These are phyloP conservation scores for Calliphora vicina DNA, from an alignment of 1,140 invertebrate genomes.

Conservation along the genomic window DNA sequence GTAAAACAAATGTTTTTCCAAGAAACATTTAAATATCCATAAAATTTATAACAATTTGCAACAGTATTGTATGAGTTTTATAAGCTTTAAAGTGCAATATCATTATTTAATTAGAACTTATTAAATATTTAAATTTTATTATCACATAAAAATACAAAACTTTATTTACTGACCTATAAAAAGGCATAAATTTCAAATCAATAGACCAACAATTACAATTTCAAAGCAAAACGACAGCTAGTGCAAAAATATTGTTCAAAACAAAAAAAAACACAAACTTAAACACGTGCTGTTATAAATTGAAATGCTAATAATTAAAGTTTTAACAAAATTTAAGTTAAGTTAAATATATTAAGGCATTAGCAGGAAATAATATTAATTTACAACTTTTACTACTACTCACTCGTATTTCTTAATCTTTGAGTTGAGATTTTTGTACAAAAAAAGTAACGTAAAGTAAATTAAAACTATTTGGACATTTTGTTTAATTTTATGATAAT, in stretches of 20 bases:
- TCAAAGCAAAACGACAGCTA: no score
- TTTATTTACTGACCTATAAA: background rate
- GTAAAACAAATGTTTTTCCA: no score
- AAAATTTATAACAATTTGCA: background rate
- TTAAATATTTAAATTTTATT: background rate
- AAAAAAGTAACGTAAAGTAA: background rate
- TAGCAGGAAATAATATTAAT: no score
- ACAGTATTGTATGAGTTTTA: background rate
- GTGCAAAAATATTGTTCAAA: background rate
- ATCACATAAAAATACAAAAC: background rate
- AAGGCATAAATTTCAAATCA: background rate
- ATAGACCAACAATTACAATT: background rate
- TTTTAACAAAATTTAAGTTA: background rate
- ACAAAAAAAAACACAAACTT: background rate
- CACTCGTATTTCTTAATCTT: no score
- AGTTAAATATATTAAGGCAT: no score
- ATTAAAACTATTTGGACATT: background rate
- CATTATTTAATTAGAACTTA: background rate
- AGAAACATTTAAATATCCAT: background rate
- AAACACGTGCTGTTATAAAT: background rate
- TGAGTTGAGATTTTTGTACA: no score
- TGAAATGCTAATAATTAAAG: background rate
- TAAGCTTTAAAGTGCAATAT: background rate
- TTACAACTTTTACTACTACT: no score
- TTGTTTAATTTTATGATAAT: background rate